Evolutionary conservation across 2,113 vertebrate genomes (phyloP).

Genomic region (Fregetta grallaria): DNA sequence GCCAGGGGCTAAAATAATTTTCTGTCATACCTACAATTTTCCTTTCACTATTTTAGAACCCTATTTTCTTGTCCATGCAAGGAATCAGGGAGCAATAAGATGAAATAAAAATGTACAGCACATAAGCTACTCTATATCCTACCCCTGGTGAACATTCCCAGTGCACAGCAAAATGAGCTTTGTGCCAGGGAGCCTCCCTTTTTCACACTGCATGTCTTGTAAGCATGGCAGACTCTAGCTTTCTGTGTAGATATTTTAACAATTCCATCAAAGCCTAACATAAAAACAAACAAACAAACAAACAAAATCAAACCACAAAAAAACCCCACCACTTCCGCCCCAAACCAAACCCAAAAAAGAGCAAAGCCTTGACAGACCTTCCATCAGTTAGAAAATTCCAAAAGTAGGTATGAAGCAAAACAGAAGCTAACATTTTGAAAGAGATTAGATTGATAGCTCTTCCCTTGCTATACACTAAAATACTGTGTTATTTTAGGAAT

Average conservation of each 20-base stretch:
- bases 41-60: not conserved
- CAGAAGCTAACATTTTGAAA: not conserved
- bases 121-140: not conserved
- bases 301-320: not conserved
- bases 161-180: not conserved
- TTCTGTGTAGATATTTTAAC: not conserved
- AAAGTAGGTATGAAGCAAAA: not conserved
- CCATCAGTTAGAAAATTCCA: not conserved
- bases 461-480: not conserved
- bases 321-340: accelerated
- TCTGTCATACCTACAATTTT: not conserved
- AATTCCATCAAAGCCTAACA: not conserved
- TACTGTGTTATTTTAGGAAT: not conserved
- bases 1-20: not conserved
- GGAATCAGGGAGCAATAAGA: not conserved
- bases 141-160: not conserved
- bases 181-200: not conserved
- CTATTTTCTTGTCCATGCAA: not conserved
- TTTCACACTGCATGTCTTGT: not conserved
- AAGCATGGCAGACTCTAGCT: not conserved
- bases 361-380: not conserved
- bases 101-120: not conserved
- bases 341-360: not conserved
- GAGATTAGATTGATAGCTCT: not conserved
- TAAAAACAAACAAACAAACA: not conserved